Conservation (phyloP, 2,888 invertebrate species). For the Hetaerina titia region DNA sequence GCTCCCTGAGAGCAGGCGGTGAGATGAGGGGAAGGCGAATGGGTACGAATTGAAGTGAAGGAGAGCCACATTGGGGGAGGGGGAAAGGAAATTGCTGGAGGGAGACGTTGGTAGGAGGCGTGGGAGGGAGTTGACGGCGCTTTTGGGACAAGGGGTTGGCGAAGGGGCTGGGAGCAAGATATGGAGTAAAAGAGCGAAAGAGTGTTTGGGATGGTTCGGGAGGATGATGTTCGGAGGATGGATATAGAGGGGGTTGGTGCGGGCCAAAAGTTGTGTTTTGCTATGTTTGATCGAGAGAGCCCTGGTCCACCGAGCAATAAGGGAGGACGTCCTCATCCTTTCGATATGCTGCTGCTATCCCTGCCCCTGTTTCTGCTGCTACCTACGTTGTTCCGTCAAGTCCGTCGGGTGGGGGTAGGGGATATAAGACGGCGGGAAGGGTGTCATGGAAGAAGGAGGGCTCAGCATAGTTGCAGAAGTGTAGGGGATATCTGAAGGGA, state of each 20-base stretch:
- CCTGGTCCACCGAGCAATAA: conserved; percentile 15
- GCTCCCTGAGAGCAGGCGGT: neutral
- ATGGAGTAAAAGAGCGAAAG: neutral
- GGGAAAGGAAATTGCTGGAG: neutral
- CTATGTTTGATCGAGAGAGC: conserved; percentile 36
- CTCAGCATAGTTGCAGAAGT: conserved; percentile 25
- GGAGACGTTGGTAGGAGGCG: neutral
- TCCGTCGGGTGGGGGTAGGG: neutral
- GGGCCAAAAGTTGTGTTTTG: conserved; percentile 16
- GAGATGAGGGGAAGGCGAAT: neutral
- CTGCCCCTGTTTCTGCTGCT: neutral
- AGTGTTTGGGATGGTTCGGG: too few species aligned
- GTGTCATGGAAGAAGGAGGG: neutral
- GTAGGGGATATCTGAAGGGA: neutral
- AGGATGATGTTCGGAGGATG: too few species aligned
- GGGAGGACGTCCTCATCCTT: neutral
- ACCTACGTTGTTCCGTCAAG: neutral
- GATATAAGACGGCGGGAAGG: neutral
- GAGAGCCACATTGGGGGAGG: neutral
- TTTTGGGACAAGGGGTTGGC: conserved; percentile 9
- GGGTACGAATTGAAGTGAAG: neutral
- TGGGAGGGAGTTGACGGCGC: conserved; percentile 43
- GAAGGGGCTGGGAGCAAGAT: neutral
- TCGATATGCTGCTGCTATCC: too few species aligned
- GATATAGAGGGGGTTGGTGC: too few species aligned